Evolutionary conservation across 2,888 invertebrate species (phyloP), one percentile per base, ranked within the genome.

Genomic region (Drosophila sordidapex): DNA sequence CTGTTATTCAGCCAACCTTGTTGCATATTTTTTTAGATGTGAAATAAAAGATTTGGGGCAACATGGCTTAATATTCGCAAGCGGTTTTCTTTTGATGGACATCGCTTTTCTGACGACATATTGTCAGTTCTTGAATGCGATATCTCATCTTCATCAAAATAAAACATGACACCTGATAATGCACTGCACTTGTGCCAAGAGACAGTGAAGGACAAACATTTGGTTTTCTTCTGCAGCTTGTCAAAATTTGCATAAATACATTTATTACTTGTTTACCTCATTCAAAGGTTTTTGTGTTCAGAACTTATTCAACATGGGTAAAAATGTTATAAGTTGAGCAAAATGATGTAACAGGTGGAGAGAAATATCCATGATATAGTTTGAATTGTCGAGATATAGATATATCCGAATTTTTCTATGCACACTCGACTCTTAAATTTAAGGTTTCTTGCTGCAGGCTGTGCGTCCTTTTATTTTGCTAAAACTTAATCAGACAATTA

Each of bases 61-160:
- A 46, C 21, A 21, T 15, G 21, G 46, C 46, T 4, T 21, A 21
- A 46, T 46, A 46, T 46, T 46, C 46, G 7, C 13, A 46, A 21
- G 4, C 21, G 46, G 46, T 15, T 46, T 7, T 15, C 21, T 2
- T 21, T 46, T 46, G 46, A 46, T 46, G 46, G 21, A 21, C 46
- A 43, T 7, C 21, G 18, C 15, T 25, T 25, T 25, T 13, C 54
- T 27, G 27, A 35, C 15, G 13, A 18, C 18, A 31, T 18, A 21
- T 27, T 48, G 27, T 36, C 29, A 61, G 21, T 21, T 56, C 2
- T 13, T 13, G 71, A 57, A 49, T 70, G 31, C 8, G 25, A 46
- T 46, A 25, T 46, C 15, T 15, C 46, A 25, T 46, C 15, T 46
- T 46, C 2, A 8, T 46, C 25, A 25, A 46, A 25, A 15, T 25